These are phyloP conservation scores for Denticeps clupeoides DNA, from an alignment of 2,797 vertebrate species.

Conservation along the genomic window DNA sequence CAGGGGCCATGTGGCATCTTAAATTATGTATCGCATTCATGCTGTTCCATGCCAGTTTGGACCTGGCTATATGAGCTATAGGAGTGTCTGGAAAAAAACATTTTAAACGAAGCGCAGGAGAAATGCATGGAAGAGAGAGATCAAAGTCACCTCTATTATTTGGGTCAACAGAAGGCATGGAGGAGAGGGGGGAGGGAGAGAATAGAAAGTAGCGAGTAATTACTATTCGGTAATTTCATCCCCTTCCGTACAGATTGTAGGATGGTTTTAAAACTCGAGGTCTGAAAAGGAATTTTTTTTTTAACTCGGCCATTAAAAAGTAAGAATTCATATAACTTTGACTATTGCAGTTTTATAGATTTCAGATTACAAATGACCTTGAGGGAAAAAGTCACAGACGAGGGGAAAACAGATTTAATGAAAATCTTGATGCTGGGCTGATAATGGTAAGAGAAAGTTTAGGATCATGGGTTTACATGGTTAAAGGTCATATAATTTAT, in stretches of 20 bases:
- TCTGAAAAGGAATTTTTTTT: slow-evolving; percentile 59
- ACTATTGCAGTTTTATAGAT: slow-evolving; percentile 66
- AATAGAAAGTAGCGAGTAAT: slow-evolving; percentile 35
- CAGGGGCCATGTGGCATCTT: too few species aligned
- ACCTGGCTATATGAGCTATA: too few species aligned
- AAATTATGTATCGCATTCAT: too few species aligned
- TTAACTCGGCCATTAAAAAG: slow-evolving; percentile 62
- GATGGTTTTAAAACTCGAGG: slow-evolving; percentile 56
- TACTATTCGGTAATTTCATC: slow-evolving; percentile 48
- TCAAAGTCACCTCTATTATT: background rate
- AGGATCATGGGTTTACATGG: too few species aligned
- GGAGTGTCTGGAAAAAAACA: too few species aligned
- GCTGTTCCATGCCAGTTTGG: too few species aligned
- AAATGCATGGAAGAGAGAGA: background rate
- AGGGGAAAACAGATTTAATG: slow-evolving; percentile 30
- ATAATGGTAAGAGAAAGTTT: slow-evolving; percentile 33
- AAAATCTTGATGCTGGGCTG: slow-evolving; percentile 44
- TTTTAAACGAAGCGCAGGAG: too few species aligned
- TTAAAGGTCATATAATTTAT: too few species aligned
- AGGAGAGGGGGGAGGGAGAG: background rate
- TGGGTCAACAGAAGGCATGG: background rate
- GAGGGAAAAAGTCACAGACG: slow-evolving; percentile 28
- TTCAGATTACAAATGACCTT: slow-evolving; percentile 63
- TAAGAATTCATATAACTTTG: slow-evolving; percentile 72
- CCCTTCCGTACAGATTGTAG: slow-evolving; percentile 51